Evolutionary conservation across 2,888 invertebrate genomes (phyloP), one percentile per base, ranked within the genome.

Genomic region (Ptycholaimellus sp.): DNA sequence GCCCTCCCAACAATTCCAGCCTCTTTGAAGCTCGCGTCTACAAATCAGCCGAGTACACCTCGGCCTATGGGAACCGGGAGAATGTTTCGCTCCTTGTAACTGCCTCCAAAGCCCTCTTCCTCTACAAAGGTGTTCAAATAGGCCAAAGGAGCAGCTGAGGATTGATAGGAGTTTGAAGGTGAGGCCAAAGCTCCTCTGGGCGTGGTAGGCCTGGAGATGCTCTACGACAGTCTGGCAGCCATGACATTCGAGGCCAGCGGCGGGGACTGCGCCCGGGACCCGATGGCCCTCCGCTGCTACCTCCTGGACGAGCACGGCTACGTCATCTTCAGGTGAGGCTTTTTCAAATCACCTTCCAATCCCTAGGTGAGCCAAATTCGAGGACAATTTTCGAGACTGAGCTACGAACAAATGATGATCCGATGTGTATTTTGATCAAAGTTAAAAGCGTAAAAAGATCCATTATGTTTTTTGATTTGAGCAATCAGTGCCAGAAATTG

Each of bases 251-350:
- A 49, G 21, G 42, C 48, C 35, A 39, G 40, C 18, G 16, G 14
- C 3, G 21, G 2, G 37, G 37, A 23, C 31, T 32, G 32, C 32
- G 32, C n/a, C 14, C 32, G 37, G 37, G 37, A 31, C 32, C 31
- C 32, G 37, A 37, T 27, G 37, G n/a, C n/a, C n/a, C n/a, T n/a
- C n/a, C n/a, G 52, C 44, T 55, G 54, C 43, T 47, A 49, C 28
- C 44, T 55, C 11, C 37, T 54, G 32, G 54, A 54, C 38, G 54
- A 54, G 38, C 50, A 53, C 36, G 54, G 45, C 21, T 53, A 51
- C 36, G 50, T 55, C 11, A 46, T 52, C 39, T 54, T 48, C 47
- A 47, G 48, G n/a, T n/a, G n/a, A n/a, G n/a, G n/a, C n/a, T n/a
- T n/a, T n/a, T n/a, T n/a, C n/a, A n/a, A n/a, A n/a, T n/a, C n/a